Base-by-base conservation (phyloP, 2,888 invertebrate species). In the Subacronicta megacephala region DNA sequence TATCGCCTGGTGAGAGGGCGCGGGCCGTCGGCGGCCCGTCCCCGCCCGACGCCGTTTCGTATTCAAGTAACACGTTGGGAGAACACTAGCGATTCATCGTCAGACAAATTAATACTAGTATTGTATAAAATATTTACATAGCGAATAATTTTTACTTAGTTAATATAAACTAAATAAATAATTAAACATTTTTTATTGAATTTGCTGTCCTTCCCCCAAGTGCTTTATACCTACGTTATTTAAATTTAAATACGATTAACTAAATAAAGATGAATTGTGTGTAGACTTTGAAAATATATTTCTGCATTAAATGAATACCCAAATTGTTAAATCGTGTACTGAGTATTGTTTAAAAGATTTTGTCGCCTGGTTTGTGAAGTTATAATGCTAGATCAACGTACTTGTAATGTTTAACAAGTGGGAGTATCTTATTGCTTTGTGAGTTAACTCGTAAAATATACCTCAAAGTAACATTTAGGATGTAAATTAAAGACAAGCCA, bases 171-270 rank as follows among this genome's bases (percentile, higher is more conserved):
- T 92, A 91, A 93, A 92, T 90, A 89, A 90, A 90, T 92, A 90
- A 90, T 87, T 87, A 87, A 92, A 90, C 89, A 89, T 93, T 94
- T 94, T 93, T 94, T 91, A 94, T 94, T 94, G 91, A 92, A 94
- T 94, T 94, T 94, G 94, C 94, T 94, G 93, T 94, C 94, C 94
- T 94, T 94, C 92, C 94, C 94, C 94, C 90, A 94, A 94, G 94
- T 94, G 94, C 94, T 94, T 94, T 94, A 94, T 94, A 91, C 90
- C 90, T 92, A 94, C 92, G 93, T 94, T 93, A 93, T 92, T 94
- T 92, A 92, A 90, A 92, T 90, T 90, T 86, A 92, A 93, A 92
- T 92, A 93, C 93, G 90, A 90, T 90, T 93, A 92, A 89, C 78
- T 90, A 89, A 91, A 89, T 89, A 88, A 91, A 90, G 86, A 88